A percentile compares a stretch with the other conserved stretches of the same genome.
These are phyloP conservation scores for Echiichthys vipera DNA, from an alignment of 2,797 vertebrate genomes.

Conservation along the genomic window DNA sequence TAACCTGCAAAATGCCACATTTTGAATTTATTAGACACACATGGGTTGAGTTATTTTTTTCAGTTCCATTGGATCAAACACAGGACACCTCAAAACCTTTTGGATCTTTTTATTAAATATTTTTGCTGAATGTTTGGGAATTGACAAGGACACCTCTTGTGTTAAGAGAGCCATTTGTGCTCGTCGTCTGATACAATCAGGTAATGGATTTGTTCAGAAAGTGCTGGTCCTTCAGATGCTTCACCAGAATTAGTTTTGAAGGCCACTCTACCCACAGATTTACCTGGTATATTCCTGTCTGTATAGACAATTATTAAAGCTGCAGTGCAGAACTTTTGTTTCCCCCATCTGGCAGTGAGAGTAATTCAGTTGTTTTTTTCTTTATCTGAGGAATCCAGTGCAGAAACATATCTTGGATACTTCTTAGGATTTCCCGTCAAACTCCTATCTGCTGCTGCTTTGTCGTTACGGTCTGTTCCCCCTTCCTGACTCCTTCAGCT, in stretches of 20 bases:
- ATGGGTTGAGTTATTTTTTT: neutral
- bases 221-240: conserved; percentile 31
- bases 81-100: conserved; percentile 5
- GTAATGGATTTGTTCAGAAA: conserved; percentile 55
- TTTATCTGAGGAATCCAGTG: too few relatives aligned
- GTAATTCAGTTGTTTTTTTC: too few relatives aligned
- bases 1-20: neutral
- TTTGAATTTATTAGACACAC: neutral
- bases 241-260: conserved; percentile 53
- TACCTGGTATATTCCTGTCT: conserved; percentile 50
- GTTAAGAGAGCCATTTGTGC: conserved; percentile 38
- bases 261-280: conserved; percentile 49
- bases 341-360: too few relatives aligned
- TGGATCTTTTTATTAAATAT: conserved; percentile 1
- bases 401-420: too few relatives aligned
- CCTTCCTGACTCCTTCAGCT: too few relatives aligned
- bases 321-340: too few relatives aligned
- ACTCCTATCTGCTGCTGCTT: too few relatives aligned
- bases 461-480: too few relatives aligned
- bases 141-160: conserved; percentile 46
- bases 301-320: neutral
- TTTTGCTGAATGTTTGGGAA: conserved; percentile 34
- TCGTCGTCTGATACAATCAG: conserved; percentile 56
- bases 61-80: too few relatives aligned
- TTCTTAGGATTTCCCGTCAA: too few relatives aligned